phyloP scores from a whole-genome alignment of 2,113 vertebrate species.

The Phylloscopus trochilus region DNA sequence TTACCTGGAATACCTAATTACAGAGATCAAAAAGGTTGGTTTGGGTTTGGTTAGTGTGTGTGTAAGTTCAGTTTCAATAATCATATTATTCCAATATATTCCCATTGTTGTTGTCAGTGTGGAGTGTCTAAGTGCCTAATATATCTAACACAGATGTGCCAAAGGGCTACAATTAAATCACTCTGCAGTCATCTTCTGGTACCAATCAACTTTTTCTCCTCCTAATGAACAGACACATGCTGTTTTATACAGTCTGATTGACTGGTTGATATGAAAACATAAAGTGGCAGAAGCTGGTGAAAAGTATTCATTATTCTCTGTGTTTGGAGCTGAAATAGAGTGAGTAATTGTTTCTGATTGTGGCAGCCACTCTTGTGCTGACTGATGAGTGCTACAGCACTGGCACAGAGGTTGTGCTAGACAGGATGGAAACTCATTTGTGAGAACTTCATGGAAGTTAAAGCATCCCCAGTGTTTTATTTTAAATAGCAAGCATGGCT shows the following conservation, averaged over 20 bases:
- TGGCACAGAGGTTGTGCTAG: not conserved
- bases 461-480: not conserved
- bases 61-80: constrained; percentile 19
- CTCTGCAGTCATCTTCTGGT: constrained; percentile 45
- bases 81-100: constrained; percentile 27
- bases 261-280: constrained; percentile 55
- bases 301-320: constrained; percentile 26
- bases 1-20: constrained; percentile 25
- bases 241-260: constrained; percentile 55
- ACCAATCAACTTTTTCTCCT: constrained; percentile 57
- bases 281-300: constrained; percentile 31
- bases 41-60: not conserved
- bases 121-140: constrained; percentile 12
- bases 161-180: constrained; percentile 63
- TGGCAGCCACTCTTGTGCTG: not conserved
- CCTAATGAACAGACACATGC: constrained; percentile 57
- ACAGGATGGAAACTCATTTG: not conserved
- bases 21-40: not conserved
- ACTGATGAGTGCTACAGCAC: not conserved
- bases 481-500: not conserved
- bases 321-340: constrained; percentile 14
- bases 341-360: constrained; percentile 46
- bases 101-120: constrained; percentile 39
- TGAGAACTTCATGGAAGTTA: not conserved
- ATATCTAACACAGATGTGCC: constrained; percentile 32